Conservation (phyloP, 2,797 vertebrate species). For the Notolepis coatsorum region DNA sequence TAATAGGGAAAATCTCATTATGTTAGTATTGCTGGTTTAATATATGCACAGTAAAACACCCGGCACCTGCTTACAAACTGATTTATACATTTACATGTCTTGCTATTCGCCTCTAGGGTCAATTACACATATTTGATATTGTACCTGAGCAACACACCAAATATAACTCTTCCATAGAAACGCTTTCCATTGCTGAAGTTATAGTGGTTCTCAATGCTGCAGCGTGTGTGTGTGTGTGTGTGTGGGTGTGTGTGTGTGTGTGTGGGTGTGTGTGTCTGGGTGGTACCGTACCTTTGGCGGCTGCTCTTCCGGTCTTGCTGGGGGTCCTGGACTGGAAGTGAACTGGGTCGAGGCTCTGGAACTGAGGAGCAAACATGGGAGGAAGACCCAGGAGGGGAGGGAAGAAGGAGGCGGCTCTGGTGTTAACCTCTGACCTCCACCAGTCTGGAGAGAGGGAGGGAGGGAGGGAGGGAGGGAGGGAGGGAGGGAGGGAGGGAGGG, state of each 20-base stretch:
- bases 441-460: constrained; percentile 83
- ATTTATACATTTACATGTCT: constrained; percentile 29
- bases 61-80: constrained; percentile 34
- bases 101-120: constrained; percentile 28
- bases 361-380: constrained; percentile 85
- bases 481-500: too few relatives aligned
- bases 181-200: too few relatives aligned
- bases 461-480: too few relatives aligned
- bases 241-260: too few relatives aligned
- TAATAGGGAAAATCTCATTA: constrained; percentile 7
- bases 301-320: constrained; percentile 81
- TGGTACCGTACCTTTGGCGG: constrained; percentile 62
- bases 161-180: constrained; percentile 15
- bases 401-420: constrained; percentile 86
- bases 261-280: too few relatives aligned
- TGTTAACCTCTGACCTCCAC: constrained; percentile 87
- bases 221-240: too few relatives aligned
- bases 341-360: constrained; percentile 83
- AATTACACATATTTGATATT: constrained; percentile 43
- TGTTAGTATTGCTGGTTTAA: constrained; percentile 9
- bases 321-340: constrained; percentile 81
- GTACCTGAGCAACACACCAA: constrained; percentile 9
- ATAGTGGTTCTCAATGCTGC: too few relatives aligned
- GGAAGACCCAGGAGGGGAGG: constrained; percentile 89
- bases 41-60: constrained; percentile 26